Base-by-base conservation (phyloP, 1,140 invertebrate species). In the Euglossa dilemma region DNA sequence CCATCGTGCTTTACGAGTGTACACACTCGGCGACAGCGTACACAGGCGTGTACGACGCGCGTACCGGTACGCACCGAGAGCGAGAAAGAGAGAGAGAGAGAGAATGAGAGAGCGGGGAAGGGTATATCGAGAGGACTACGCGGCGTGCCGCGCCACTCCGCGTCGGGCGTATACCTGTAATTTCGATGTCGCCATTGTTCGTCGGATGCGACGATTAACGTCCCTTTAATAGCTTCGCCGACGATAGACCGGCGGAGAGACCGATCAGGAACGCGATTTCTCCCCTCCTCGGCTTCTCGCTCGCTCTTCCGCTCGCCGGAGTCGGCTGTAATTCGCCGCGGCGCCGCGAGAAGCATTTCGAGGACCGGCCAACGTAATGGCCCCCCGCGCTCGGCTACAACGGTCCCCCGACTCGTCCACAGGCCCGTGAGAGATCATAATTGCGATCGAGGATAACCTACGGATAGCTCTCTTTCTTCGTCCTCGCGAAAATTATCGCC, bases 121-220 rank as follows among this genome's bases (percentile, higher is more conserved):
- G 5, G 14, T 64, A 43, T 59, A 85, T 85, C 73, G 64, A 85
- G 72, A 73, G 70, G 66, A 59, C 52, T 23, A 45, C 50, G 43
- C 67, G 72, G 45, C 57, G 85, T 67, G 36, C 36, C 36, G 36
- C 36, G 36, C 36, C 36, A 36, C 36, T 36, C 36, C 36, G 36
- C 36, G 72, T 54, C 84, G 67, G 72, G 75, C 71, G 87, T 88
- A 87, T 87, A 88, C 87, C 87, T 88, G 87, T 88, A 88, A 88
- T 88, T 88, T 88, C 87, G 87, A 88, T 88, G 87, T 88, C 87
- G 87, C 87, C 87, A 88, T 88, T 88, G 87, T 88, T 88, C 87
- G 87, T 69, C 74, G 86, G 86, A 52, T 84, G 87, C 87, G 87
- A 88, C 87, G 87, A 88, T 88, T 87, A 88, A 88, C 87, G 87